Conservation (phyloP, 2,888 invertebrate genomes). For the Atrina japonica region DNA sequence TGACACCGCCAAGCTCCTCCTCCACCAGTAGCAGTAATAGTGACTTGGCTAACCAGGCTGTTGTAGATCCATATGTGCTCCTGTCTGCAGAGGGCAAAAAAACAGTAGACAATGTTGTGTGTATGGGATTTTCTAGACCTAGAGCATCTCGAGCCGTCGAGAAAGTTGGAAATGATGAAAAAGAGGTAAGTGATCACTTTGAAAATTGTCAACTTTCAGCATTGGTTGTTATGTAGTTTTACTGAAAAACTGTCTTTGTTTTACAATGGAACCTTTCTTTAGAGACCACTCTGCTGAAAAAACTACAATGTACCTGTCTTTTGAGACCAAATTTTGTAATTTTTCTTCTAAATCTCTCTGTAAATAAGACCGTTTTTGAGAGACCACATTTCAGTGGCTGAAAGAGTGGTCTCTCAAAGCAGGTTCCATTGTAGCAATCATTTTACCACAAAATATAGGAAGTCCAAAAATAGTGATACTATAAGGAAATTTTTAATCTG, state of each 20-base stretch:
- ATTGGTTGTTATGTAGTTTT: not conserved
- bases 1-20: constrained; percentile 25
- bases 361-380: no score
- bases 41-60: constrained; percentile 37
- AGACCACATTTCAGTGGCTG: no score
- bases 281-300: no score
- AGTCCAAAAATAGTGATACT: no score
- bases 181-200: constrained; percentile 85
- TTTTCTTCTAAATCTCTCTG: no score
- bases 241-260: constrained; percentile 20
- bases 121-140: constrained; percentile 93
- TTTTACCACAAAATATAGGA: no score
- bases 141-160: constrained; percentile 91
- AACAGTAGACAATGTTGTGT: constrained; percentile 88
- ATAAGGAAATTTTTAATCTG: no score
- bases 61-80: constrained; percentile 71
- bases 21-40: constrained; percentile 36
- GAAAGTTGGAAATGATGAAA: constrained; percentile 90
- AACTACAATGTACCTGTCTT: no score
- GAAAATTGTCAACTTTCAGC: not conserved
- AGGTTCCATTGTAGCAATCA: no score
- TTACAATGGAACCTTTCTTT: no score
- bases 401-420: no score
- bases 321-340: no score
- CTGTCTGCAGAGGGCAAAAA: constrained; percentile 84